Conservation (phyloP, 2,113 vertebrate species). For the Pedetes capensis region DNA sequence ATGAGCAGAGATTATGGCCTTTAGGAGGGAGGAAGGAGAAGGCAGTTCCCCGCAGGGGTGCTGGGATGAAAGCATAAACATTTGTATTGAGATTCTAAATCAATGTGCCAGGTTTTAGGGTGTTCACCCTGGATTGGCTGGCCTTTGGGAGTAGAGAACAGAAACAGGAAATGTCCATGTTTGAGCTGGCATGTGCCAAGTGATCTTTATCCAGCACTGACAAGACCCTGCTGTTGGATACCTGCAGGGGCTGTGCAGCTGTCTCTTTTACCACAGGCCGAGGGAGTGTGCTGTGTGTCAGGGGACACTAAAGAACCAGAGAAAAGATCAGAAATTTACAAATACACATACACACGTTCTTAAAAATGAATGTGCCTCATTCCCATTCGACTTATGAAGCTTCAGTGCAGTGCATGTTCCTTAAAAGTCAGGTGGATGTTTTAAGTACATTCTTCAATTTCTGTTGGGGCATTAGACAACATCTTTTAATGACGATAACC, state of each 20-base stretch:
- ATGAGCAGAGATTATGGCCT: not conserved
- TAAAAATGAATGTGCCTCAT: not conserved
- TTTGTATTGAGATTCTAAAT: slow-evolving; percentile 59
- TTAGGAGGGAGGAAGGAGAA: no score
- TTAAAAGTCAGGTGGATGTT: not conserved
- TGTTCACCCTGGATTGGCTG: slow-evolving; percentile 61
- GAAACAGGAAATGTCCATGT: slow-evolving; percentile 73
- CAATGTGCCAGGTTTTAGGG: slow-evolving; percentile 71
- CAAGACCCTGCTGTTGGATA: not conserved
- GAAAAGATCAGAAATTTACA: not conserved
- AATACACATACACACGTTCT: not conserved
- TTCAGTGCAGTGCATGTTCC: not conserved
- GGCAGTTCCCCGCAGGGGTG: slow-evolving; percentile 75
- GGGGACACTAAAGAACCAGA: not conserved
- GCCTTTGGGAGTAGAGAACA: slow-evolving; percentile 71
- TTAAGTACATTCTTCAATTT: not conserved
- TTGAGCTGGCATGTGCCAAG: slow-evolving; percentile 74
- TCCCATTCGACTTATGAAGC: not conserved
- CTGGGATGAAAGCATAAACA: slow-evolving; percentile 59
- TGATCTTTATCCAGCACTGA: not conserved
- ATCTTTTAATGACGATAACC: not conserved
- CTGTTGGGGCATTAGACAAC: not conserved
- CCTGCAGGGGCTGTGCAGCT: not conserved
- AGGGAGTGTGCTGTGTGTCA: accelerated
- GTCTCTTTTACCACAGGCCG: slow-evolving; percentile 26